Conservation (phyloP, 2,888 invertebrate species). For the Crematogaster levior region DNA sequence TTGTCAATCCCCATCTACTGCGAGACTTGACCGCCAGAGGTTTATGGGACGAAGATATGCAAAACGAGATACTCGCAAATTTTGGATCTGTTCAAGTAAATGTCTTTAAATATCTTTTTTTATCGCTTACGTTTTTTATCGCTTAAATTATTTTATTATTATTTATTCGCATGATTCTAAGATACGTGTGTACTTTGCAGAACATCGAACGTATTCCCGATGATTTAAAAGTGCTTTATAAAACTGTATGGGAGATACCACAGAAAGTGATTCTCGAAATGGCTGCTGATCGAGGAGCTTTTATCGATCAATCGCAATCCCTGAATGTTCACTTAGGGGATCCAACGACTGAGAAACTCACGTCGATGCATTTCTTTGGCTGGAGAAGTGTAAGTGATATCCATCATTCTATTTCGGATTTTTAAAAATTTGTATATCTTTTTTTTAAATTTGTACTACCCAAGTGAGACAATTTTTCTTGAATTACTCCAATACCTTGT, state of each 20-base stretch:
- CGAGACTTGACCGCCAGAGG: conserved; percentile 96
- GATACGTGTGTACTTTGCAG: conserved; percentile 83
- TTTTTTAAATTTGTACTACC: neutral
- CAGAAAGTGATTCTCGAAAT: conserved; percentile 97
- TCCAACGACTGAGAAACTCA: conserved; percentile 96
- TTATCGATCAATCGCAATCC: conserved; percentile 99
- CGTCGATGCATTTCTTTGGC: conserved; percentile 99
- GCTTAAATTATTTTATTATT: no score
- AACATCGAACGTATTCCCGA: conserved; percentile 94
- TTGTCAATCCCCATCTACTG: conserved; percentile 98
- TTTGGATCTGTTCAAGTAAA: conserved; percentile 95
- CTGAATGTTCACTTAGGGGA: conserved; percentile 98
- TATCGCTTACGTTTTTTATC: neutral
- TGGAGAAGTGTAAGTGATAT: conserved; percentile 92
- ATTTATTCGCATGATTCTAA: neutral
- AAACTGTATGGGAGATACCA: conserved; percentile 99
- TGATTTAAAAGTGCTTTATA: conserved; percentile 94
- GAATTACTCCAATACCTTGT: neutral
- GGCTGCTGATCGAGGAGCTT: conserved; percentile 99
- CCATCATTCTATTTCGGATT: neutral
- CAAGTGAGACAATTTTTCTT: neutral
- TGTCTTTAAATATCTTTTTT: conserved; percentile 3
- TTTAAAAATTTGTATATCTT: no score
- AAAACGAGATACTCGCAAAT: conserved; percentile 95
- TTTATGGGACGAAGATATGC: conserved; percentile 98